A percentile compares a stretch with the other conserved stretches of the same genome.
These are phyloP conservation scores for Cerastoderma edule DNA, from an alignment of 2,888 invertebrate species.

Conservation along the genomic window DNA sequence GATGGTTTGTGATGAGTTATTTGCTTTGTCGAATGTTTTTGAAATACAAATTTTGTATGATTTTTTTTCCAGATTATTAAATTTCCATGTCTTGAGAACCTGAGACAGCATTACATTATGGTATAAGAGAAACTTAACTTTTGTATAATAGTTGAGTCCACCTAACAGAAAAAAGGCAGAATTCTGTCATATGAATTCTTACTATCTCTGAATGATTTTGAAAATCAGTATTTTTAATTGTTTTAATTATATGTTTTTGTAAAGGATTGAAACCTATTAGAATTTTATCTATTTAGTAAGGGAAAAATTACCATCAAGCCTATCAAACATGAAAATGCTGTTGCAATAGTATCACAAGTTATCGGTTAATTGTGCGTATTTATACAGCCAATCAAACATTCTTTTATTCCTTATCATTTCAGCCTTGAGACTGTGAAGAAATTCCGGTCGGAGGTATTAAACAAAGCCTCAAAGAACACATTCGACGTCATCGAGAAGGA, in stretches of 20 bases:
- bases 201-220: too few relatives aligned
- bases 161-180: neutral
- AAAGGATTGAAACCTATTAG: neutral
- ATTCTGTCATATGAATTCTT: neutral
- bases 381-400: neutral
- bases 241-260: too few relatives aligned
- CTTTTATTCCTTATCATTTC: conserved; percentile 38
- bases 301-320: too few relatives aligned
- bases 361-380: too few relatives aligned
- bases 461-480: conserved; percentile 74
- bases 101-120: neutral
- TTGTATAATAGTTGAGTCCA: too few relatives aligned
- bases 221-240: too few relatives aligned
- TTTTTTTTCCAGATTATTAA: too few relatives aligned
- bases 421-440: conserved; percentile 80
- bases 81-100: too few relatives aligned
- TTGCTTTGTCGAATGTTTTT: neutral
- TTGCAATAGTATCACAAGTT: too few relatives aligned
- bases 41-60: too few relatives aligned
- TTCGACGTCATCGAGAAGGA: conserved; percentile 73
- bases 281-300: neutral
- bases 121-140: too few relatives aligned
- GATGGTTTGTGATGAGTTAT: neutral
- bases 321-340: too few relatives aligned
- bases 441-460: conserved; percentile 78